These are phyloP conservation scores for Pedetes capensis DNA, from an alignment of 2,113 vertebrate genomes.

Conservation along the genomic window DNA sequence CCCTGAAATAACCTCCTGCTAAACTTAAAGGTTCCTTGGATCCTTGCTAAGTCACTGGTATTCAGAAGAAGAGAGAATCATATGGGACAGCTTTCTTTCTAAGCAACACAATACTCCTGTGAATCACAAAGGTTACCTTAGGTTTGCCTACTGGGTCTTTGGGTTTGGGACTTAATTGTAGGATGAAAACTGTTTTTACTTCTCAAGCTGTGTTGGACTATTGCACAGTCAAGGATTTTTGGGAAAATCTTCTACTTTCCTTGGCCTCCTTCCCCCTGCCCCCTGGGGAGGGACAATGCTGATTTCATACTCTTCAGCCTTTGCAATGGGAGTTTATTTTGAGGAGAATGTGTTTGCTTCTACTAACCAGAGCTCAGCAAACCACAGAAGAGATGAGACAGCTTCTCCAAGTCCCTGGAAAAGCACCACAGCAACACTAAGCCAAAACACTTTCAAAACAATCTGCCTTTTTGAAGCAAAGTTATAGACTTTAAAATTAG, in stretches of 20 bases:
- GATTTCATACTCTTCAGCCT: neutral
- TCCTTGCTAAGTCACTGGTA: neutral
- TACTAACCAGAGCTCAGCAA: neutral
- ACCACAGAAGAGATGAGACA: neutral
- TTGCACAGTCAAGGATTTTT: neutral
- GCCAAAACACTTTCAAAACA: neutral
- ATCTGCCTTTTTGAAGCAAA: neutral
- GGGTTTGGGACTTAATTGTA: neutral
- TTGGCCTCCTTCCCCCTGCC: neutral
- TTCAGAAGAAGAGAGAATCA: neutral
- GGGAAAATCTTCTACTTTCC: neutral
- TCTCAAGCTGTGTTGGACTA: neutral
- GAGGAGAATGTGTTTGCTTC: neutral
- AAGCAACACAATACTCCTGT: accelerated
- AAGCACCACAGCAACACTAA: neutral
- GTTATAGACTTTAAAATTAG: neutral
- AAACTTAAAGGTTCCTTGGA: too few relatives aligned
- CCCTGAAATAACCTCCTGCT: neutral
- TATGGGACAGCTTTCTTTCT: too few relatives aligned
- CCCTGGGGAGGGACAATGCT: neutral
- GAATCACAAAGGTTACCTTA: neutral
- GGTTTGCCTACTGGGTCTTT: neutral
- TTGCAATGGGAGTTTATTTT: neutral
- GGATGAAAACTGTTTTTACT: neutral
- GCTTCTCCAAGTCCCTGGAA: neutral